Evolutionary conservation across 2,888 invertebrate species (phyloP).

Genomic region (Unio pictorum): DNA sequence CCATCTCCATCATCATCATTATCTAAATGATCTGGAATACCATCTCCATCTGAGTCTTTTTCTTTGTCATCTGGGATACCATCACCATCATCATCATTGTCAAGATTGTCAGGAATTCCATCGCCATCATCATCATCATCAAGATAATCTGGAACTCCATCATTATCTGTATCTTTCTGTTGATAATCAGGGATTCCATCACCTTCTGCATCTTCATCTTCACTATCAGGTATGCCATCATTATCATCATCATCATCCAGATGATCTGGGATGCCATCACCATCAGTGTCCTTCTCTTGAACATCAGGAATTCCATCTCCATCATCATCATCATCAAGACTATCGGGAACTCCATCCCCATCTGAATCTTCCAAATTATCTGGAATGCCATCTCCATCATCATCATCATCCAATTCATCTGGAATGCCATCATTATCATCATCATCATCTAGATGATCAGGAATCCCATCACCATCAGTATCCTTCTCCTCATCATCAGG

Average conservation of each 20-base stretch:
- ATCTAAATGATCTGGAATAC: conserved; percentile 57
- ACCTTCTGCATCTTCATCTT: conserved; percentile 49
- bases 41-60: conserved; percentile 54
- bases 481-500: conserved; percentile 53
- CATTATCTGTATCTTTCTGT: conserved; percentile 56
- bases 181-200: conserved; percentile 54
- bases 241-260: conserved; percentile 51
- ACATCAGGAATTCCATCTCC: conserved; percentile 60
- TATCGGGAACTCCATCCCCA: conserved; percentile 64
- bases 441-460: conserved; percentile 45
- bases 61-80: conserved; percentile 50
- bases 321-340: conserved; percentile 55
- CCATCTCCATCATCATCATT: conserved; percentile 52
- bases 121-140: conserved; percentile 60
- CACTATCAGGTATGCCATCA: conserved; percentile 57
- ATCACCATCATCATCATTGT: conserved; percentile 59
- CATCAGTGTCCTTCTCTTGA: conserved; percentile 49
- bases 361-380: conserved; percentile 55
- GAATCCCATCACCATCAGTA: conserved; percentile 62
- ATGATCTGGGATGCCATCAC: conserved; percentile 57
- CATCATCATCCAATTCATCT: conserved; percentile 51
- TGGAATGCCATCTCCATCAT: conserved; percentile 65
- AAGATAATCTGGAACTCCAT: conserved; percentile 65
- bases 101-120: conserved; percentile 63
- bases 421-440: conserved; percentile 66